Conservation (phyloP, 2,888 invertebrate genomes). For the Gastrophysa polygoni region DNA sequence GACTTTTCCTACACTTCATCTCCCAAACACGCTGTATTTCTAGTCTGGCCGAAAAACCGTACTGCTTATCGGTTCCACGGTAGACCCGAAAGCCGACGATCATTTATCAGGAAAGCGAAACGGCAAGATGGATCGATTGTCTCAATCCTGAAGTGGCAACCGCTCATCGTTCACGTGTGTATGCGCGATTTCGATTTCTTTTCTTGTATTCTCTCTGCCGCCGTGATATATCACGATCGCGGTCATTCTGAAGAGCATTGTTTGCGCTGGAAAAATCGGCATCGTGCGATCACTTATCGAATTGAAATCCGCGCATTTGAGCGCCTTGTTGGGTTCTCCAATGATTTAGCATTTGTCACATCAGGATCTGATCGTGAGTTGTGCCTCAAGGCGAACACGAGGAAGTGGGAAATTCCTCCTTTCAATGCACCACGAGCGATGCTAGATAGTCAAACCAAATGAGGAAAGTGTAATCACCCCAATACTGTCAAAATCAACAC, state of each 20-base stretch:
- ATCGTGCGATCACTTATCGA: neutral
- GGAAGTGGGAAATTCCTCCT: no score
- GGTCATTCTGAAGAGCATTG: conserved; percentile 39
- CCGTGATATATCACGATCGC: conserved; percentile 40
- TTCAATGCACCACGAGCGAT: no score
- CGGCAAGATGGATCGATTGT: conserved; percentile 52
- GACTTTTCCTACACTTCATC: no score
- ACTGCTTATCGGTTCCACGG: conserved; percentile 33
- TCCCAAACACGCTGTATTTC: neutral
- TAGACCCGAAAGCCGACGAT: conserved; percentile 47
- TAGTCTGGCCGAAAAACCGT: neutral
- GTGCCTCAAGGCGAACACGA: no score
- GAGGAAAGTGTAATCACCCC: no score
- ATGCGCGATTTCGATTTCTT: conserved; percentile 48
- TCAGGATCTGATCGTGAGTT: no score
- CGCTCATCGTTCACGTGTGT: conserved; percentile 51
- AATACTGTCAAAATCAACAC: no score
- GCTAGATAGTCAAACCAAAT: no score
- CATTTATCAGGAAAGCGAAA: conserved; percentile 51
- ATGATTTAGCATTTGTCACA: no score
- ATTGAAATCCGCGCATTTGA: no score
- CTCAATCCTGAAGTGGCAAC: conserved; percentile 50
- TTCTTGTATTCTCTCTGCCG: conserved; percentile 35
- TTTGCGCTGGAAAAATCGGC: neutral
- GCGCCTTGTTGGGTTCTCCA: no score